phyloP scores from a whole-genome alignment of 2,888 invertebrate species.

The Acleris sparsana region DNA sequence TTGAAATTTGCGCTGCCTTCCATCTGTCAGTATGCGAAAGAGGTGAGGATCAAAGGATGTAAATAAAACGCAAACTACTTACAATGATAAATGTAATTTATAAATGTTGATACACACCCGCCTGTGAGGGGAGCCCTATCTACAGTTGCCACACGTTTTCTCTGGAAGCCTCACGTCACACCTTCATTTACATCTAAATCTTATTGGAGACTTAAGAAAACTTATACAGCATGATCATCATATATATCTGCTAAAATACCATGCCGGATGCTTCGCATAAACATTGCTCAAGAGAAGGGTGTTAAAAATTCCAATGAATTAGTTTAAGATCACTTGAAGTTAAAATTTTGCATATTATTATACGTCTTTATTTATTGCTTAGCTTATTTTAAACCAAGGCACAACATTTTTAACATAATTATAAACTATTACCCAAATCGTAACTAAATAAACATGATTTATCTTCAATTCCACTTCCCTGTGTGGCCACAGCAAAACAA shows the following conservation, averaged over 20 bases:
- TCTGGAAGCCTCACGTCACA: conserved; percentile 52
- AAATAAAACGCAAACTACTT: conserved; percentile 25
- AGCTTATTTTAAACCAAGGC: conserved; percentile 28
- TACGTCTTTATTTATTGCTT: conserved; percentile 5
- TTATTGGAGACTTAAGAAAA: not conserved
- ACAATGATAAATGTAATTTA: conserved; percentile 33
- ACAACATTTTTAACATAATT: conserved; percentile 26
- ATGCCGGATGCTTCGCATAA: not conserved
- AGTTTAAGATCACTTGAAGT: not conserved
- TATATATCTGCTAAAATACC: too few relatives aligned
- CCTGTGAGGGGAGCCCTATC: conserved; percentile 47
- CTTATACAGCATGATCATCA: too few relatives aligned
- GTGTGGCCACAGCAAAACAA: too few relatives aligned
- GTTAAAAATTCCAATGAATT: not conserved
- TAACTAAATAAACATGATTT: too few relatives aligned
- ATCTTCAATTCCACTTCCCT: too few relatives aligned
- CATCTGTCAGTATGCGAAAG: too few relatives aligned
- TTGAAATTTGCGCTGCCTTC: too few relatives aligned
- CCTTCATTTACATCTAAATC: not conserved
- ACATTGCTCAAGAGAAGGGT: conserved; percentile 1
- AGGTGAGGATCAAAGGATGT: not conserved
- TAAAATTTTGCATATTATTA: not conserved
- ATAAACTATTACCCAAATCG: too few relatives aligned
- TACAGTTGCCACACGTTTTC: conserved; percentile 70
- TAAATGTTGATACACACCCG: conserved; percentile 20